Evolutionary conservation across 2,797 vertebrate species (phyloP).

Genomic region (Selene dorsalis): DNA sequence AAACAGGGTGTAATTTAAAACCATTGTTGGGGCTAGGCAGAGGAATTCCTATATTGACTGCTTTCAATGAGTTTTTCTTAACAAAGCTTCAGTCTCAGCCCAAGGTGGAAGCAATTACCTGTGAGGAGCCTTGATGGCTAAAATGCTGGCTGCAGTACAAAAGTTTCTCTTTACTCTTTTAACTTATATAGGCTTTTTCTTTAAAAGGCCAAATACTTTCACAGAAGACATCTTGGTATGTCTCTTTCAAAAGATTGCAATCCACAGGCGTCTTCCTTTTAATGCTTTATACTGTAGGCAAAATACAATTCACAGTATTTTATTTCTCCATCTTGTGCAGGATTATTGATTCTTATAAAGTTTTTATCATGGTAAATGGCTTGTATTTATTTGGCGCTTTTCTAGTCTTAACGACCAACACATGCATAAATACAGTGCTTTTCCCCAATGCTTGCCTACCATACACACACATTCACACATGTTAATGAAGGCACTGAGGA

Average conservation of each 20-base stretch:
- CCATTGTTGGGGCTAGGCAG: conserved; percentile 46
- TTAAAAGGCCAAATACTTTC: conserved; percentile 29
- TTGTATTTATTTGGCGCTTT: background rate
- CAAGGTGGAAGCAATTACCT: conserved; percentile 80
- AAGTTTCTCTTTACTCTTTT: conserved; percentile 29
- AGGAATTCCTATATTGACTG: conserved; percentile 53
- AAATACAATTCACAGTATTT: background rate
- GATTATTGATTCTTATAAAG: background rate
- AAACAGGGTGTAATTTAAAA: conserved; percentile 61
- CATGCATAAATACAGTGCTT: too few species aligned
- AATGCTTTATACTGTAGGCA: background rate
- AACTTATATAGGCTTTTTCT: conserved; percentile 14
- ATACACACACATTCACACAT: too few species aligned
- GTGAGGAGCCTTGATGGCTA: conserved; percentile 57
- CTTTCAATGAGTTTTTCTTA: conserved; percentile 58
- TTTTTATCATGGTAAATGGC: too few species aligned
- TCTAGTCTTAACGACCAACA: too few species aligned
- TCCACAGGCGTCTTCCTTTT: background rate
- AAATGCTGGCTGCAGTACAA: conserved; percentile 45
- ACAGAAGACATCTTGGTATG: background rate
- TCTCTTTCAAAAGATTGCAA: background rate
- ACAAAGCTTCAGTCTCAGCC: conserved; percentile 48
- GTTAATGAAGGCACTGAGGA: too few species aligned
- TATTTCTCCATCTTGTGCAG: background rate
- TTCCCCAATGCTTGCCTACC: too few species aligned